These are phyloP conservation scores for Drosophila ananassae DNA, from an alignment of 1,140 invertebrate species.

Conservation along the genomic window DNA sequence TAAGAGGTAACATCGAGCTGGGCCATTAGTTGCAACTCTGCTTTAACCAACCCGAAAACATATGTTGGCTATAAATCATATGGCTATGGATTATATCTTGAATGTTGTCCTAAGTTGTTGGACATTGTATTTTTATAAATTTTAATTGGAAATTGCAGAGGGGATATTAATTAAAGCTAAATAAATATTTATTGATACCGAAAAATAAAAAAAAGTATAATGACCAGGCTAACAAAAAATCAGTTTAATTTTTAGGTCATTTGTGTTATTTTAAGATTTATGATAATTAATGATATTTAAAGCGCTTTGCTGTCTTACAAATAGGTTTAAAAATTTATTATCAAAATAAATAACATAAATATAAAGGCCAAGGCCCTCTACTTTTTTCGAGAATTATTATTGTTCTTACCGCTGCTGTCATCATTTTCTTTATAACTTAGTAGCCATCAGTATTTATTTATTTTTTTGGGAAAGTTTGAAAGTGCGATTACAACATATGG, in stretches of 20 bases:
- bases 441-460: conserved; percentile 11
- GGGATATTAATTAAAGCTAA: not conserved
- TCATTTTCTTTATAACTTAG: conserved; percentile 13
- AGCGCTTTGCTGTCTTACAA: not conserved
- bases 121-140: conserved; percentile 1
- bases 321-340: not conserved
- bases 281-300: not conserved
- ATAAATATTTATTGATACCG: not conserved
- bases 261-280: not conserved
- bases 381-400: not conserved
- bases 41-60: not conserved
- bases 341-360: not conserved
- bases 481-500: conserved; percentile 65
- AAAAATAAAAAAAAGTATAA: too few species aligned
- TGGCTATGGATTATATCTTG: not conserved
- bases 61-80: not conserved
- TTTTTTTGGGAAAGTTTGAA: conserved; percentile 72
- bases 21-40: conserved; percentile 2
- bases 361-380: too few species aligned
- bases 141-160: not conserved
- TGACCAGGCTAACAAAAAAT: not conserved
- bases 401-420: conserved; percentile 12
- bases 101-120: not conserved
- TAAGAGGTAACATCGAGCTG: not conserved
- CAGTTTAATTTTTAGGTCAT: not conserved